A percentile compares a stretch with the other conserved stretches of the same genome.
These are phyloP conservation scores for Apis florea DNA, from an alignment of 1,140 invertebrate genomes.

Conservation along the genomic window DNA sequence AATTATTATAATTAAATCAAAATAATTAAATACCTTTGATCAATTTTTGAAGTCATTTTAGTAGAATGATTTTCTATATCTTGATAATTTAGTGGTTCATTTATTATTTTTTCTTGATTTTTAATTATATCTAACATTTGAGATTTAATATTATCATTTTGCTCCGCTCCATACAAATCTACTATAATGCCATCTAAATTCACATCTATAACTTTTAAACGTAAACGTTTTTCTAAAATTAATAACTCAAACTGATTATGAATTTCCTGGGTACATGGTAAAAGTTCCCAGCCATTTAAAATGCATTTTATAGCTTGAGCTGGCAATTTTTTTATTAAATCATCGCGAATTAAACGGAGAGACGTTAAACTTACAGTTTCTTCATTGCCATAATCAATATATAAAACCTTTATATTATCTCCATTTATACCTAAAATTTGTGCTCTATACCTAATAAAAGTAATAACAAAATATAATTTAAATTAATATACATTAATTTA, in stretches of 20 bases:
- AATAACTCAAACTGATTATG: constrained; percentile 76
- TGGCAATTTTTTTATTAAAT: constrained; percentile 83
- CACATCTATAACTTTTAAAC: constrained; percentile 80
- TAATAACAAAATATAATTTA: constrained; percentile 8
- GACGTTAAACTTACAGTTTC: constrained; percentile 82
- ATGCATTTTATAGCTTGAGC: constrained; percentile 89
- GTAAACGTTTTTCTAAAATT: constrained; percentile 79
- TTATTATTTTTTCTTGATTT: constrained; percentile 24
- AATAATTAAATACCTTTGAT: constrained; percentile 55
- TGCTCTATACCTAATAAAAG: constrained; percentile 82
- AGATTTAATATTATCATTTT: constrained; percentile 37
- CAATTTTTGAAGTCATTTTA: constrained; percentile 32
- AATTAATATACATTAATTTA: background rate
- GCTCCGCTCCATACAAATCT: constrained; percentile 79
- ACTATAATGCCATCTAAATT: constrained; percentile 77
- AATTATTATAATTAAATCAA: constrained; percentile 6
- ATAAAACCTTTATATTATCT: constrained; percentile 82
- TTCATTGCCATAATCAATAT: constrained; percentile 89
- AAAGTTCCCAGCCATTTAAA: constrained; percentile 81
- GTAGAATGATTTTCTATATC: constrained; percentile 18
- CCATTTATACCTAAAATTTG: constrained; percentile 79
- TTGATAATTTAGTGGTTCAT: constrained; percentile 22
- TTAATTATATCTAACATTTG: constrained; percentile 25
- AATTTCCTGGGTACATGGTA: constrained; percentile 70
- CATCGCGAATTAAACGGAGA: constrained; percentile 83